Conservation (phyloP, 1,140 invertebrate species). For the Orussus abietinus region DNA sequence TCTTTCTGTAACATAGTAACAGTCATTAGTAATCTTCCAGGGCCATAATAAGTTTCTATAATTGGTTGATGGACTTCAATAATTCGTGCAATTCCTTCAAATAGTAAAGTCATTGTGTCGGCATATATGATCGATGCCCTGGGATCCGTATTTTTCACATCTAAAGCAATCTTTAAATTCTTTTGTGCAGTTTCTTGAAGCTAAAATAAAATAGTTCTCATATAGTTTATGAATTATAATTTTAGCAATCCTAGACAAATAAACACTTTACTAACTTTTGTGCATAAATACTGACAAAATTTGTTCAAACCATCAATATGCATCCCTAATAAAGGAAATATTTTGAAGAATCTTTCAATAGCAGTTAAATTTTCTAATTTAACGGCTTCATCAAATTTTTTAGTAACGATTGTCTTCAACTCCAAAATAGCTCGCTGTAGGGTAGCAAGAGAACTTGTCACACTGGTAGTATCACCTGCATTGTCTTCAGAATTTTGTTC, state of each 20-base stretch:
- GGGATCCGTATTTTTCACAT: constrained; percentile 65
- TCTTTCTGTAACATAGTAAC: constrained; percentile 77
- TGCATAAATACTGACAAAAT: constrained; percentile 87
- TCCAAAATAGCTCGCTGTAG: constrained; percentile 82
- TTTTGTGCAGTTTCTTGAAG: constrained; percentile 71
- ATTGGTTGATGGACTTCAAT: constrained; percentile 90
- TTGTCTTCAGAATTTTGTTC: constrained; percentile 74
- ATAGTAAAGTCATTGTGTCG: constrained; percentile 77
- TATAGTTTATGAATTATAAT: too few species aligned
- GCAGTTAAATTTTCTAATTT: constrained; percentile 83
- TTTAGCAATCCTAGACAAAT: neutral
- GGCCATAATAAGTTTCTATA: constrained; percentile 92
- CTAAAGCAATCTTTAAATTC: constrained; percentile 64
- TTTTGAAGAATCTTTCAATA: constrained; percentile 95
- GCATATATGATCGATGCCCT: constrained; percentile 74
- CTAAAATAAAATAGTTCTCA: constrained; percentile 49
- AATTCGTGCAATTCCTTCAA: constrained; percentile 84
- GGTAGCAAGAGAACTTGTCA: constrained; percentile 75
- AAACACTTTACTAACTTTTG: constrained; percentile 59
- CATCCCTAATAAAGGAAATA: constrained; percentile 92
- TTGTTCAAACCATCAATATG: constrained; percentile 87
- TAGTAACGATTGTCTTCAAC: constrained; percentile 66
- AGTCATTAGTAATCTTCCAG: constrained; percentile 69
- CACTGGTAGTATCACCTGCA: constrained; percentile 63
- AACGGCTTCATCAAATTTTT: constrained; percentile 90